Evolutionary conservation across 2,113 vertebrate species (phyloP).

Genomic region (Microcebus murinus): DNA sequence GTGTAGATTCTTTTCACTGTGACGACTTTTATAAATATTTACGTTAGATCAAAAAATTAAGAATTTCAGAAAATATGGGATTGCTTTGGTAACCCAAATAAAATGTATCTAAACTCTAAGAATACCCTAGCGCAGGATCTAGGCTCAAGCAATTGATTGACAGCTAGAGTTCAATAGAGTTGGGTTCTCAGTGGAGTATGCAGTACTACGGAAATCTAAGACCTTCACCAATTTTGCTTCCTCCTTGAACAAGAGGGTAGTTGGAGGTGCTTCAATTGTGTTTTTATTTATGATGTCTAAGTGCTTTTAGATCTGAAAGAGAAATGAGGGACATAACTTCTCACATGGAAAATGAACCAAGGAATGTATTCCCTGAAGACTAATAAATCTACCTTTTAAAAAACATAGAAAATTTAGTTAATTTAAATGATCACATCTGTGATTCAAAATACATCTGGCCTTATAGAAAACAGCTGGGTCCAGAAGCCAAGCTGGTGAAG

Average conservation of each 20-base stretch:
- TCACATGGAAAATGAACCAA: neutral
- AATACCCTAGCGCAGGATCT: neutral
- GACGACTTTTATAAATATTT: neutral
- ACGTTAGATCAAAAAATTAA: neutral
- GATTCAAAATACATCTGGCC: constrained; percentile 62
- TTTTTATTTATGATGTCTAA: neutral
- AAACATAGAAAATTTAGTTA: neutral
- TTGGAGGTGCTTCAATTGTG: neutral
- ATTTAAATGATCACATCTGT: constrained; percentile 69
- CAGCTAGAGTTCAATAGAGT: neutral
- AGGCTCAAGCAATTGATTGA: neutral
- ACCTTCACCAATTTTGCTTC: neutral
- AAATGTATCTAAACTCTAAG: neutral
- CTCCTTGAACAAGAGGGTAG: neutral
- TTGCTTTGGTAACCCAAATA: neutral
- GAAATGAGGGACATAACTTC: neutral
- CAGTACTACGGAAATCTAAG: neutral
- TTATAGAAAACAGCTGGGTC: constrained; percentile 53
- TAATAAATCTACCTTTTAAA: constrained; percentile 54
- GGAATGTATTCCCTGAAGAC: neutral
- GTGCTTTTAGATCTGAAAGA: constrained; percentile 13
- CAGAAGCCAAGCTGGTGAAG: constrained; percentile 49
- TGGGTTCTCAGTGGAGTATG: neutral
- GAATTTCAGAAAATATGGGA: neutral
- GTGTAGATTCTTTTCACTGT: neutral